These are phyloP conservation scores for Ferrisia virgata DNA, from an alignment of 2,888 invertebrate species.

Conservation along the genomic window DNA sequence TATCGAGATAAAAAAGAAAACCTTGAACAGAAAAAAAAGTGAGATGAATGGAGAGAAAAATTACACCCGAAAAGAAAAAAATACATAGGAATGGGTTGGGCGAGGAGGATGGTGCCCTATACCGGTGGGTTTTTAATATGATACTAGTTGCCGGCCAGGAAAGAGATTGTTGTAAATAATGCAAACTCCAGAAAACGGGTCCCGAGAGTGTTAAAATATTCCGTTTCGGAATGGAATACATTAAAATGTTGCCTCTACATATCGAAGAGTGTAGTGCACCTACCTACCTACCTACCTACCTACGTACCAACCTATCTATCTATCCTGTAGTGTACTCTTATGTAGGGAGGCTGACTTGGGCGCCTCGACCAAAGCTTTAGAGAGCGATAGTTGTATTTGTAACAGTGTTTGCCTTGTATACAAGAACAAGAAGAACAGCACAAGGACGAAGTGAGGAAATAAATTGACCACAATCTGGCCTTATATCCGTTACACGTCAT, in stretches of 20 bases:
- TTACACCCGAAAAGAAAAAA: no score
- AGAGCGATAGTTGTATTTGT: not conserved
- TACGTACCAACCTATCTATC: no score
- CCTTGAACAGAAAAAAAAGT: not conserved
- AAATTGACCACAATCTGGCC: slow-evolving; percentile 45
- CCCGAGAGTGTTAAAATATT: slow-evolving; percentile 46
- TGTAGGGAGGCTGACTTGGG: not conserved
- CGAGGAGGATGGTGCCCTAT: not conserved
- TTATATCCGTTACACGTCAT: slow-evolving; percentile 20
- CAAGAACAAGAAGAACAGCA: no score
- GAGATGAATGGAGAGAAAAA: not conserved
- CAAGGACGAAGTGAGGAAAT: no score
- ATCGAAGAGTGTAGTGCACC: not conserved
- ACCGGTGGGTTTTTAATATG: slow-evolving; percentile 24
- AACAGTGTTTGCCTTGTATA: not conserved
- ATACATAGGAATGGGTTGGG: no score
- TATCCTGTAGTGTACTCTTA: not conserved
- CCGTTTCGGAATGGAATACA: slow-evolving; percentile 45
- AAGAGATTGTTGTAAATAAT: slow-evolving; percentile 46
- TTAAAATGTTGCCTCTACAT: slow-evolving; percentile 38
- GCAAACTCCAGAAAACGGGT: slow-evolving; percentile 45
- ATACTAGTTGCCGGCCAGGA: slow-evolving; percentile 26
- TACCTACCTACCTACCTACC: no score
- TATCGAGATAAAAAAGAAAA: not conserved
- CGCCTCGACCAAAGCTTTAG: not conserved